These are phyloP conservation scores for Eptatretus burgeri DNA, from an alignment of 2,113 vertebrate genomes.

Conservation along the genomic window DNA sequence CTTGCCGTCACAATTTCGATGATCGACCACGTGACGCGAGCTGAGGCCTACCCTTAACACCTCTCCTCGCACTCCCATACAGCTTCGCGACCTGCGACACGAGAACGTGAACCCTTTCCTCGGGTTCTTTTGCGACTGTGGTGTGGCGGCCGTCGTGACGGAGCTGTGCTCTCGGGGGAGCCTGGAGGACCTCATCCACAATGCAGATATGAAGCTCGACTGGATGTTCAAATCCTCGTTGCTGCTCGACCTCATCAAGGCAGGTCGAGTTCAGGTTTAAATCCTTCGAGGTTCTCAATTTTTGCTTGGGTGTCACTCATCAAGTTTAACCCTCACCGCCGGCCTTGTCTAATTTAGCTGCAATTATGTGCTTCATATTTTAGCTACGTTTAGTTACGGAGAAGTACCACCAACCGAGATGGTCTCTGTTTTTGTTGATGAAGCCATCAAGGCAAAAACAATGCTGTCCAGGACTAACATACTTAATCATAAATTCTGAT, in stretches of 20 bases:
- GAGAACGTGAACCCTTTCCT: slow-evolving; percentile 62
- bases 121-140: slow-evolving; percentile 43
- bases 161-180: slow-evolving; percentile 60
- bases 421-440: too few relatives aligned
- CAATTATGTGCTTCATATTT: too few relatives aligned
- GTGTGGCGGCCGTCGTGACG: slow-evolving; percentile 35
- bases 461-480: too few relatives aligned
- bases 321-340: too few relatives aligned
- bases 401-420: too few relatives aligned
- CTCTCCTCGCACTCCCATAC: slow-evolving; percentile 4
- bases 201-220: slow-evolving; percentile 59
- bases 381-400: too few relatives aligned
- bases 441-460: too few relatives aligned
- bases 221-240: slow-evolving; percentile 97
- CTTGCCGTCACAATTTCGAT: background rate
- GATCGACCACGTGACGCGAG: background rate
- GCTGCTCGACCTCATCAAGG: slow-evolving; percentile 57
- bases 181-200: slow-evolving; percentile 41
- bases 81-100: slow-evolving; percentile 55
- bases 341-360: too few relatives aligned
- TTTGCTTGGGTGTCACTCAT: too few relatives aligned
- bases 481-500: too few relatives aligned
- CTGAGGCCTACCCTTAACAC: background rate
- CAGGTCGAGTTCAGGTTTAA: too few relatives aligned
- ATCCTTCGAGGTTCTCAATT: background rate